Conservation (phyloP, 2,113 vertebrate species). For the Gymnogyps californianus region DNA sequence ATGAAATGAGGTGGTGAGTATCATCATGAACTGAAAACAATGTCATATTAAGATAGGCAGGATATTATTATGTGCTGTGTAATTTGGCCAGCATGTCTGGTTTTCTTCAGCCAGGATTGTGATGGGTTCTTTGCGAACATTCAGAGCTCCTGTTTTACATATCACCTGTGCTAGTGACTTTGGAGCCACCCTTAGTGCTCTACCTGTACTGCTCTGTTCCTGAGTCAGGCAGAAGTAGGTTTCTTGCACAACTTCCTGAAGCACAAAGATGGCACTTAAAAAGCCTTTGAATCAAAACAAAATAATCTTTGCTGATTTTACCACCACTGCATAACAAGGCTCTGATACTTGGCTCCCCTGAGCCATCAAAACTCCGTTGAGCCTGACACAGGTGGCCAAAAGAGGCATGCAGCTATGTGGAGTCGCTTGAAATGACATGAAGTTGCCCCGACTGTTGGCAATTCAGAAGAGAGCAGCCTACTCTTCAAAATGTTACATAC, state of each 20-base stretch:
- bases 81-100: neutral
- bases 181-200: neutral
- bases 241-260: neutral
- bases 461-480: neutral
- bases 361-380: neutral
- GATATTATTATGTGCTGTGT: neutral
- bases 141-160: neutral
- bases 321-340: no score
- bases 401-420: neutral
- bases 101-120: neutral
- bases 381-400: neutral
- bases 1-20: neutral
- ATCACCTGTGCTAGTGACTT: neutral
- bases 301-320: neutral
- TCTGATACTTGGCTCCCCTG: neutral
- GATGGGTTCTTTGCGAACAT: neutral
- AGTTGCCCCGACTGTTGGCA: neutral
- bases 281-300: neutral
- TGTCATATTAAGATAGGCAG: neutral
- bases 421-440: neutral
- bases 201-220: fast-evolving
- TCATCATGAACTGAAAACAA: neutral
- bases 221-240: neutral
- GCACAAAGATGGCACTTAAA: neutral
- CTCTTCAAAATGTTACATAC: neutral